Evolutionary conservation across 2,888 invertebrate species (phyloP).

Genomic region (Synergus umbraculus): DNA sequence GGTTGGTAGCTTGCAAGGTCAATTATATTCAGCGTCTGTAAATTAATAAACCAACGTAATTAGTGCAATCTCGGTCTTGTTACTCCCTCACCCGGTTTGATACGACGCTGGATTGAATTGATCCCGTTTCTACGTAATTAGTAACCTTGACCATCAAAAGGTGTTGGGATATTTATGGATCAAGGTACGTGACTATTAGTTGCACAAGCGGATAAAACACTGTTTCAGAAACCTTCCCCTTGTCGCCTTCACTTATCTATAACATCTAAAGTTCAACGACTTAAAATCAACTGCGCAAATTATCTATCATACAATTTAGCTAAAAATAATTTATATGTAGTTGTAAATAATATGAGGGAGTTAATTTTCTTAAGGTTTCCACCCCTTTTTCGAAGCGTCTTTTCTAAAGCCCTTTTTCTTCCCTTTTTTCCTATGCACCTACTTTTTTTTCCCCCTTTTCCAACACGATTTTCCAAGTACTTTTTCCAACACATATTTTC

Average conservation of each 20-base stretch:
- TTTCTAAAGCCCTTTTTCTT: too few species aligned
- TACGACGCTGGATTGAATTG: slow-evolving; percentile 12
- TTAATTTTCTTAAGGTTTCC: too few species aligned
- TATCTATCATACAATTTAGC: too few species aligned
- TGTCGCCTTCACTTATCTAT: neutral
- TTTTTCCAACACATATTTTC: too few species aligned
- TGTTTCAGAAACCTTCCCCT: slow-evolving; percentile 11
- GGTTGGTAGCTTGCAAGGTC: slow-evolving; percentile 12
- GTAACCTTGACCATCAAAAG: slow-evolving; percentile 36
- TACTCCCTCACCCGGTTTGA: slow-evolving; percentile 27
- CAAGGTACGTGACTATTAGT: neutral
- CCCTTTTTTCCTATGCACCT: too few species aligned
- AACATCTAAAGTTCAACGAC: neutral
- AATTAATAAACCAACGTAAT: slow-evolving; percentile 25
- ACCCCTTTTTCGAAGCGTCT: too few species aligned
- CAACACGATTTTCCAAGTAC: too few species aligned
- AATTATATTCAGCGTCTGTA: slow-evolving; percentile 8
- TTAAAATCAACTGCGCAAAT: neutral
- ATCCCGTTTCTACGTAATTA: slow-evolving; percentile 17
- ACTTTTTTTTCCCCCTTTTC: too few species aligned
- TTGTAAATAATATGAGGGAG: too few species aligned
- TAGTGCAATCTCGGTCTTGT: slow-evolving; percentile 7
- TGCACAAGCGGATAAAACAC: neutral
- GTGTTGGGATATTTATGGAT: slow-evolving; percentile 27
- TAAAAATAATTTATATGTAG: too few species aligned